Conservation (phyloP, 2,888 invertebrate species). For the Himalopsyche kuldschensis region DNA sequence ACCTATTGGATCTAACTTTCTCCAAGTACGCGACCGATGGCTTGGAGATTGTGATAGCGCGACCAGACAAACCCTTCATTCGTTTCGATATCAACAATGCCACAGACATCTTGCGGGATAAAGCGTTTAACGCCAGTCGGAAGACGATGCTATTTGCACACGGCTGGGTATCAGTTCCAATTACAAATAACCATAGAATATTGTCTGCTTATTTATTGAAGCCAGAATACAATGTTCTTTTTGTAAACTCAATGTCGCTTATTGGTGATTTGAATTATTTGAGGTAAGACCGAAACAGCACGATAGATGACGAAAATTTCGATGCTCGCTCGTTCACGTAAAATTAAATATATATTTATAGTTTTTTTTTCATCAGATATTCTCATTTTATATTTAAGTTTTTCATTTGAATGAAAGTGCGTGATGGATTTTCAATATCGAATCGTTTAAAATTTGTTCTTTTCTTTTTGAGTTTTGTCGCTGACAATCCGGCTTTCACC, state of each 20-base stretch:
- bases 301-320: too few species aligned
- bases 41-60: background rate
- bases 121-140: background rate
- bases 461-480: too few species aligned
- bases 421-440: too few species aligned
- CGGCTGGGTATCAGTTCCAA: background rate
- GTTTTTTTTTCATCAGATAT: too few species aligned
- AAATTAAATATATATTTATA: too few species aligned
- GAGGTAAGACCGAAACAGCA: too few species aligned
- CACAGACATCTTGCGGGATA: background rate
- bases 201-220: background rate
- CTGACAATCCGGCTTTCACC: too few species aligned
- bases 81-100: background rate
- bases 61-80: background rate
- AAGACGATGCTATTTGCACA: background rate
- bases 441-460: too few species aligned
- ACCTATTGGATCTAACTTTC: conserved; percentile 33
- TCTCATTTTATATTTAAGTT: too few species aligned
- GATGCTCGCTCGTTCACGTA: too few species aligned
- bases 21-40: background rate
- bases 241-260: background rate
- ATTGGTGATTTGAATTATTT: background rate
- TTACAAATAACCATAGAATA: background rate
- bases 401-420: too few species aligned
- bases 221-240: background rate